phyloP scores from a whole-genome alignment of 1,140 invertebrate species.

The Saccostrea echinata region DNA sequence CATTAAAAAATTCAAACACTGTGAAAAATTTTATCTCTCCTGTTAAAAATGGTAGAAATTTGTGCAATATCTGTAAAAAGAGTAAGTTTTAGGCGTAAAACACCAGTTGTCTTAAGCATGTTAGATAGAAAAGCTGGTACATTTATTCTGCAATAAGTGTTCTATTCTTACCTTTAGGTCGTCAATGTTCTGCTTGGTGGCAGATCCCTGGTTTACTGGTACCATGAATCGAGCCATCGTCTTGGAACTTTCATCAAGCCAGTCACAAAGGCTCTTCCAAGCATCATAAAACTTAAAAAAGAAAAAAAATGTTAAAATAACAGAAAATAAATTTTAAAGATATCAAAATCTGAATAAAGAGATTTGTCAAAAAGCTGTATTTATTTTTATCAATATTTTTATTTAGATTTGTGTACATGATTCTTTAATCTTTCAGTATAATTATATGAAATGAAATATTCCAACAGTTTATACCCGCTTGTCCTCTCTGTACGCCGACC shows the following conservation, averaged over 20 bases:
- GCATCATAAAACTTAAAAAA: constrained; percentile 90
- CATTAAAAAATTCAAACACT: not conserved
- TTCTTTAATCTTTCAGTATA: not conserved
- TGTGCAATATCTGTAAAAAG: no score
- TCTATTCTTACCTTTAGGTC: constrained; percentile 74
- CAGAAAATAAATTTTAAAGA: no score
- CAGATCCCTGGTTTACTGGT: constrained; percentile 60
- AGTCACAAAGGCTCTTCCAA: constrained; percentile 88
- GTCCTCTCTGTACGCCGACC: constrained; percentile 97
- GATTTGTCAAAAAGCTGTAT: no score
- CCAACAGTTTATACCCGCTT: constrained; percentile 83
- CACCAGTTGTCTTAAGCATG: not conserved
- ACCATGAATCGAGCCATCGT: constrained; percentile 84
- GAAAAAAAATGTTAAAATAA: constrained; percentile 18
- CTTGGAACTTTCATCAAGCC: constrained; percentile 93
- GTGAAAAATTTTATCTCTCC: not conserved
- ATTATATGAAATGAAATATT: not conserved
- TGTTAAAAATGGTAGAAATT: no score
- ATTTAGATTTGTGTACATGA: not conserved
- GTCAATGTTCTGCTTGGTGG: constrained; percentile 76
- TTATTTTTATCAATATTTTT: not conserved
- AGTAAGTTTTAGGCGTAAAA: no score
- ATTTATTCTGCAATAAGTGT: not conserved
- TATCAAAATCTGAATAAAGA: no score
- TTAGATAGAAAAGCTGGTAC: not conserved